Evolutionary conservation across 2,113 vertebrate species (phyloP).

Genomic region (Hippoglossus stenolepis): DNA sequence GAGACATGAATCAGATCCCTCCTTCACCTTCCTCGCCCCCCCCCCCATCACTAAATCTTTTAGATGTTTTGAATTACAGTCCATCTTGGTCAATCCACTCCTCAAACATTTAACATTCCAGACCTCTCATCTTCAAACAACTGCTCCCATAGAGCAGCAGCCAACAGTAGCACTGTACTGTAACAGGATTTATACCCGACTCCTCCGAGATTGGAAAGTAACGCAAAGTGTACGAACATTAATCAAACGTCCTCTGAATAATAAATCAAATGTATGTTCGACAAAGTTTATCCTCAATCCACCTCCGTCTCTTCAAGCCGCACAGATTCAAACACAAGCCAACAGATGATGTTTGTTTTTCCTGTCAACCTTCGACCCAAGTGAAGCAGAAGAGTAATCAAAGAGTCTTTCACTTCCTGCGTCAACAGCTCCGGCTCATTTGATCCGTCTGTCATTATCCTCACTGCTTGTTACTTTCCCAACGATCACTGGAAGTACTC

Average conservation of each 20-base stretch:
- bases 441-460: too few relatives aligned
- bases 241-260: not conserved
- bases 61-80: constrained; percentile 47
- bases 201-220: not conserved
- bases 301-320: too few relatives aligned
- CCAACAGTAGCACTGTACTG: not conserved
- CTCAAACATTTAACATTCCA: constrained; percentile 45
- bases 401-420: too few relatives aligned
- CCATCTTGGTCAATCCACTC: constrained; percentile 49
- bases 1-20: constrained; percentile 5
- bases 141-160: constrained; percentile 42
- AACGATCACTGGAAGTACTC: too few relatives aligned
- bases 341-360: too few relatives aligned
- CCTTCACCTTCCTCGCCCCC: not conserved
- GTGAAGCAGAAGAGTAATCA: too few relatives aligned
- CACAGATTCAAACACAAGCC: too few relatives aligned
- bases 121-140: constrained; percentile 55
- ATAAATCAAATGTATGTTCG: not conserved
- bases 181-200: not conserved
- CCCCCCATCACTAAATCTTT: constrained; percentile 26
- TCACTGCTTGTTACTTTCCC: too few relatives aligned
- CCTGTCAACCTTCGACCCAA: too few relatives aligned
- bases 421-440: too few relatives aligned
- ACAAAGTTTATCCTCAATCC: too few relatives aligned
- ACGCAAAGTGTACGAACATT: not conserved